Percentiles rank a stretch among this genome's conserved stretches.
Conservation (phyloP, 1,140 invertebrate species). For the Tetragnatha versicolor region DNA sequence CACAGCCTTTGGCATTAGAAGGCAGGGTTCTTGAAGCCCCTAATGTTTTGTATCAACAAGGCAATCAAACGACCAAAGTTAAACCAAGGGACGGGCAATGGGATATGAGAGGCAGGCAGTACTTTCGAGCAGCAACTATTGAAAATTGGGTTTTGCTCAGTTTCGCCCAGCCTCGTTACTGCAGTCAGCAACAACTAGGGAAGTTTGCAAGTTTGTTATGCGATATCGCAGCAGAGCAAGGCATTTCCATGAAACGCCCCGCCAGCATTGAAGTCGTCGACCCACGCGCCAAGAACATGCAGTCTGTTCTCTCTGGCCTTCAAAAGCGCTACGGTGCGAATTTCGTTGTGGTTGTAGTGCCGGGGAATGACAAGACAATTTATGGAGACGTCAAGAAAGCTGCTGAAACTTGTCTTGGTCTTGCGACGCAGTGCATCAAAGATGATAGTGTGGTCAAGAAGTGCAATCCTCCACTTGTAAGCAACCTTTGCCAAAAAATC, state of each 20-base stretch:
- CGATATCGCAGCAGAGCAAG: constrained; percentile 7
- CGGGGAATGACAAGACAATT: background rate
- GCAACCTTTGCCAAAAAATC: constrained; percentile 84
- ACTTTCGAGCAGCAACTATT: constrained; percentile 66
- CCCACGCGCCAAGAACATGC: background rate
- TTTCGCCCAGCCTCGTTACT: constrained; percentile 29
- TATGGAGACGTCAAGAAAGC: constrained; percentile 73
- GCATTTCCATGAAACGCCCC: constrained; percentile 1
- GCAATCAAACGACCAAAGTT: background rate
- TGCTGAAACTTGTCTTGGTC: constrained; percentile 76
- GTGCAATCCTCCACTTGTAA: constrained; percentile 65
- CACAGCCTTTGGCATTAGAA: constrained; percentile 44
- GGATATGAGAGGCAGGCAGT: constrained; percentile 72
- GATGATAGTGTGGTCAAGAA: constrained; percentile 66
- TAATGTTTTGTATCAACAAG: constrained; percentile 27
- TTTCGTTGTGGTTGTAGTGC: constrained; percentile 36
- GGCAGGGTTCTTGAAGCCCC: constrained; percentile 57
- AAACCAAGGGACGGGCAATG: constrained; percentile 67
- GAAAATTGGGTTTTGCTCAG: constrained; percentile 58
- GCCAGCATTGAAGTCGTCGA: background rate
- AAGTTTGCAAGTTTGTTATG: constrained; percentile 18
- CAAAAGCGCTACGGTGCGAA: background rate
- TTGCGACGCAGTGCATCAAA: constrained; percentile 85
- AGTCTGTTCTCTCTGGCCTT: background rate
- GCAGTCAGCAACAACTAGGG: background rate